Evolutionary conservation across 2,797 vertebrate species (phyloP).

Genomic region (Peromyscus nudipes): DNA sequence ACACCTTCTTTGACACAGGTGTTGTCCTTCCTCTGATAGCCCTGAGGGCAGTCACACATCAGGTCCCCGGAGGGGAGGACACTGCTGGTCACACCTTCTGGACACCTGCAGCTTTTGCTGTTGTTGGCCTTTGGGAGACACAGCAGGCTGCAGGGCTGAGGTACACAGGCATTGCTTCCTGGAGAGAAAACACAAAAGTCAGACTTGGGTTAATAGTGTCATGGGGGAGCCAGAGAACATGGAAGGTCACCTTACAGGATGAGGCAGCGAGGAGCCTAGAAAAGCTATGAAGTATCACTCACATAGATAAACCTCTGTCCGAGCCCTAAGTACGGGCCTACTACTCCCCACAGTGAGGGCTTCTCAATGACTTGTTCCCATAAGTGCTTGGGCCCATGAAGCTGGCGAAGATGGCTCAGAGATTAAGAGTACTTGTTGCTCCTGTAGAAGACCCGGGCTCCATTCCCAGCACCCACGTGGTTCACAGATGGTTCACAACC

Average conservation of each 20-base stretch:
- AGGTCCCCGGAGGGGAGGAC: slow-evolving; percentile 91
- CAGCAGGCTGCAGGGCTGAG: slow-evolving; percentile 95
- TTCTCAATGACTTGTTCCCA: not conserved
- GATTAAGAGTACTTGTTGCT: not conserved
- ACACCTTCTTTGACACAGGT: slow-evolving; percentile 94
- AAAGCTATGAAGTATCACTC: too few species aligned
- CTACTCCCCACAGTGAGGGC: too few species aligned
- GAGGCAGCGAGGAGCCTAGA: rapidly evolving
- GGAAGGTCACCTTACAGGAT: rapidly evolving
- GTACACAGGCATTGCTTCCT: slow-evolving; percentile 94
- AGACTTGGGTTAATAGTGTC: rapidly evolving
- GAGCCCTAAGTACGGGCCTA: not conserved
- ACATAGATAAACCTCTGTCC: not conserved
- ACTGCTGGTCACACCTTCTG: slow-evolving; percentile 91
- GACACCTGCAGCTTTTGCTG: slow-evolving; percentile 93
- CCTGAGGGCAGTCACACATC: slow-evolving; percentile 93
- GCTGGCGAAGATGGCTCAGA: not conserved
- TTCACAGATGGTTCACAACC: not conserved
- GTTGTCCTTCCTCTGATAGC: slow-evolving; percentile 92
- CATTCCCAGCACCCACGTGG: not conserved
- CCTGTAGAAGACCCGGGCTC: not conserved
- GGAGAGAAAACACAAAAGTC: not conserved
- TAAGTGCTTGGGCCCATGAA: not conserved
- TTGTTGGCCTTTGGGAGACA: slow-evolving; percentile 95
- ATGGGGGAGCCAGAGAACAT: rapidly evolving